Percentiles rank a stretch among this genome's conserved stretches.
These are phyloP conservation scores for Drosophila bocqueti DNA, from an alignment of 1,140 invertebrate species.

Conservation along the genomic window DNA sequence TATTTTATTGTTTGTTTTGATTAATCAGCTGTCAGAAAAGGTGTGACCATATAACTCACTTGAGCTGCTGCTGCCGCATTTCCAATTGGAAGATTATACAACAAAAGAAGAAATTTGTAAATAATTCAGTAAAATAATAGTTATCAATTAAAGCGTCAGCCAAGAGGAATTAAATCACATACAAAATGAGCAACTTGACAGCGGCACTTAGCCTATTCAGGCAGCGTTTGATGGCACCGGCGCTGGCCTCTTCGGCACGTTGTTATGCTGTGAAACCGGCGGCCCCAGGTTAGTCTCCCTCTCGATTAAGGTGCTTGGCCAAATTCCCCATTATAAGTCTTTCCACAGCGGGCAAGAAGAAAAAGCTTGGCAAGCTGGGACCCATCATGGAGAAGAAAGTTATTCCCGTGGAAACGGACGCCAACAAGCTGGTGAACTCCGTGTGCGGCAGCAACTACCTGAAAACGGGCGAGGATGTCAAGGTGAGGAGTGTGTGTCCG, in stretches of 20 bases:
- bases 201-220: conserved; percentile 42
- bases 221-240: conserved; percentile 46
- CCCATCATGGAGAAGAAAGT: conserved; percentile 89
- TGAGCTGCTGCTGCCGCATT: not conserved
- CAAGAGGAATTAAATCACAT: not conserved
- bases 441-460: conserved; percentile 95
- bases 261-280: conserved; percentile 70
- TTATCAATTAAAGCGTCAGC: conserved; percentile 11
- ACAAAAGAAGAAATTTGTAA: conserved; percentile 33
- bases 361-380: conserved; percentile 88
- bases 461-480: conserved; percentile 92
- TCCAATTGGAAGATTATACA: conserved; percentile 31
- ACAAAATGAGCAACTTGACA: conserved; percentile 51
- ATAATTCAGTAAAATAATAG: conserved; percentile 13
- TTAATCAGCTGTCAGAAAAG: conserved; percentile 12
- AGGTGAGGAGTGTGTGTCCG: conserved; percentile 83
- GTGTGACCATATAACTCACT: not conserved
- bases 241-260: conserved; percentile 38
- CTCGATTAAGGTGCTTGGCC: not conserved
- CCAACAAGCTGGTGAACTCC: conserved; percentile 90
- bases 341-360: conserved; percentile 81
- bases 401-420: conserved; percentile 94
- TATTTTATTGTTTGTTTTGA: conserved; percentile 21
- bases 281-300: conserved; percentile 44
- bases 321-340: not conserved